Evolutionary conservation across 2,797 vertebrate species (phyloP).

Genomic region (Luscinia luscinia): DNA sequence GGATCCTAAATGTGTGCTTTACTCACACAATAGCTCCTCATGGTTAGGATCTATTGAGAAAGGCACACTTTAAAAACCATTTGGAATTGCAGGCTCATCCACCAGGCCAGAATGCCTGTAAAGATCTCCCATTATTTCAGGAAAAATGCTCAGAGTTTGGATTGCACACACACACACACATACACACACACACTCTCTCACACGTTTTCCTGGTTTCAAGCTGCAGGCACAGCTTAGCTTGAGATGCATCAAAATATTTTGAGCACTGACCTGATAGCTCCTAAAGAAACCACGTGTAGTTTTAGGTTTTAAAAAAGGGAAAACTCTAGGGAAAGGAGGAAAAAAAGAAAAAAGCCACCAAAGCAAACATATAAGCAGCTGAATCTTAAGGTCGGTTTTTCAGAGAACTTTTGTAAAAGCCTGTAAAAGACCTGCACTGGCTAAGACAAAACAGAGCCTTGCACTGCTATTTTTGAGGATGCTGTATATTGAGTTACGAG

Average conservation of each 20-base stretch:
- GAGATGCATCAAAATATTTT: constrained; percentile 68
- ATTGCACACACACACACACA: neutral
- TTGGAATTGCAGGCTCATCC: constrained; percentile 60
- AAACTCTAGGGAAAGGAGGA: neutral
- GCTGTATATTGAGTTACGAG: constrained; percentile 58
- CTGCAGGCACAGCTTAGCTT: constrained; percentile 30
- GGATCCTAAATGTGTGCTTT: constrained; percentile 63
- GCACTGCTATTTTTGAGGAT: constrained; percentile 46
- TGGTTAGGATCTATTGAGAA: constrained; percentile 64
- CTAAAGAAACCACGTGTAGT: constrained; percentile 43
- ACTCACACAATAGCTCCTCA: constrained; percentile 57
- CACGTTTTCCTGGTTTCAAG: constrained; percentile 20
- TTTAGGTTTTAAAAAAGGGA: neutral
- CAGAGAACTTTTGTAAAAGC: constrained; percentile 42
- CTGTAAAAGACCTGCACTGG: neutral
- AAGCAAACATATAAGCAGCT: constrained; percentile 8
- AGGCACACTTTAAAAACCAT: constrained; percentile 66
- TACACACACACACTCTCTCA: neutral
- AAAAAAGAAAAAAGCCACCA: neutral
- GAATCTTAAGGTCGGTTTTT: neutral
- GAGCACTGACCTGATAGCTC: constrained; percentile 16
- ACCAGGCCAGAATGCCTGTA: constrained; percentile 48
- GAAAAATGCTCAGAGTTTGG: constrained; percentile 25
- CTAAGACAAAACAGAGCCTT: constrained; percentile 55
- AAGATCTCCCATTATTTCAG: constrained; percentile 50